Evolutionary conservation across 1,140 invertebrate species (phyloP).

Genomic region (Ectropis grisescens): DNA sequence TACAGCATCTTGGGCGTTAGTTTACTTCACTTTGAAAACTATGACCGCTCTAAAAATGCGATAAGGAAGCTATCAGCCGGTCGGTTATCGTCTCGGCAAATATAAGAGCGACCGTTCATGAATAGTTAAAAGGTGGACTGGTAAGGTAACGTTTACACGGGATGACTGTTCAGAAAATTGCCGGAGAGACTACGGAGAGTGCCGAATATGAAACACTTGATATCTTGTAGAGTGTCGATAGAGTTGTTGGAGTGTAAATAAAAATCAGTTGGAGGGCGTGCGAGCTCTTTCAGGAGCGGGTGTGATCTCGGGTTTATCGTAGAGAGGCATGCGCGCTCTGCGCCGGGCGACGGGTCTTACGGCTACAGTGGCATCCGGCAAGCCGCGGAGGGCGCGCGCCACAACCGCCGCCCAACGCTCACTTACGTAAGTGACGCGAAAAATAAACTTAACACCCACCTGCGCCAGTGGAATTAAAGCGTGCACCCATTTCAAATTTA

Average conservation of each 20-base stretch:
- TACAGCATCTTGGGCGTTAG: too few species aligned
- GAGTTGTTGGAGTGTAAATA: slow-evolving; percentile 36
- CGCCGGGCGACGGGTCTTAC: slow-evolving; percentile 12
- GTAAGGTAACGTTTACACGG: slow-evolving; percentile 22
- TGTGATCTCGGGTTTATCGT: slow-evolving; percentile 44
- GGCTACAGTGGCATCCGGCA: slow-evolving; percentile 39
- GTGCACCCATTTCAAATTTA: too few species aligned
- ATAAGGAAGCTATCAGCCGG: slow-evolving; percentile 35
- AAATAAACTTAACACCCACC: slow-evolving; percentile 9
- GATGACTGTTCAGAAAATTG: too few species aligned
- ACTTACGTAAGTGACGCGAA: slow-evolving; percentile 53
- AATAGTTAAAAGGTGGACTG: slow-evolving; percentile 40
- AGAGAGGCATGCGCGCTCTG: slow-evolving; percentile 48
- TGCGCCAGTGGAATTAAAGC: slow-evolving; percentile 1
- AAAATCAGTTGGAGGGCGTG: slow-evolving; percentile 35
- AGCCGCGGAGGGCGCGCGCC: slow-evolving; percentile 24
- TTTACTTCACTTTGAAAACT: not conserved
- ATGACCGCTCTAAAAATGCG: slow-evolving; percentile 29
- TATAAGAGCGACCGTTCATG: slow-evolving; percentile 33
- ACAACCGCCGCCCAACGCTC: slow-evolving; percentile 9
- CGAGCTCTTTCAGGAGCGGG: slow-evolving; percentile 21
- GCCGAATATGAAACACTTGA: not conserved
- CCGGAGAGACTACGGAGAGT: too few species aligned
- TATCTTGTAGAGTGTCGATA: slow-evolving; percentile 23
- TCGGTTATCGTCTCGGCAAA: slow-evolving; percentile 35